phyloP scores from a whole-genome alignment of 2,888 invertebrate species.

The Dysmachus trigonus region DNA sequence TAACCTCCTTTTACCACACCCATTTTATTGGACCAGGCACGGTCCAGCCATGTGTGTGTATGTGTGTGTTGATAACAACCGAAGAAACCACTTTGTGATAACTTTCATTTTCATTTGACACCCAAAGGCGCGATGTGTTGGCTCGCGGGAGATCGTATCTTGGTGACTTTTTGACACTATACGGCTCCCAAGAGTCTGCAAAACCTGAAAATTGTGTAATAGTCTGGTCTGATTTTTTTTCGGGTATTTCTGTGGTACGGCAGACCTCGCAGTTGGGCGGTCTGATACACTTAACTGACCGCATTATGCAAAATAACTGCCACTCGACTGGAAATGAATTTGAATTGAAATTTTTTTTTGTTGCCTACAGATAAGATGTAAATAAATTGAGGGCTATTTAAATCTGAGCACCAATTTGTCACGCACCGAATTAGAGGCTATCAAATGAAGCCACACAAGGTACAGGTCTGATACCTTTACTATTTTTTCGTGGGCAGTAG shows the following conservation, averaged over 20 bases:
- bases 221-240: constrained; percentile 15
- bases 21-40: neutral
- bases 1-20: constrained; percentile 31
- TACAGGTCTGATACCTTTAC: neutral
- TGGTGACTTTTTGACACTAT: constrained; percentile 12
- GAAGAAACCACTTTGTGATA: constrained; percentile 3
- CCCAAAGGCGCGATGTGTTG: neutral
- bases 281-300: neutral
- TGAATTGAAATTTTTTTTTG: neutral
- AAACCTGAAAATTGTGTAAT: constrained; percentile 29
- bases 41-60: neutral
- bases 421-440: neutral
- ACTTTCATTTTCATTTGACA: constrained; percentile 31
- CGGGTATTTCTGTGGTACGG: neutral
- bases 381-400: constrained; percentile 1
- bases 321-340: neutral
- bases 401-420: neutral
- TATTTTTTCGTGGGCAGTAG: neutral
- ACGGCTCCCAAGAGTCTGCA: constrained; percentile 27
- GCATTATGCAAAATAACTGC: constrained; percentile 1
- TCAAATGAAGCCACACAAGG: neutral
- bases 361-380: neutral
- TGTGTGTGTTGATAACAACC: neutral
- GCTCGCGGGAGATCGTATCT: neutral
- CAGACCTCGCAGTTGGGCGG: neutral